A percentile compares a stretch with the other conserved stretches of the same genome.
phyloP scores from a whole-genome alignment of 2,888 invertebrate species.

The Zygogramma bicolorata region DNA sequence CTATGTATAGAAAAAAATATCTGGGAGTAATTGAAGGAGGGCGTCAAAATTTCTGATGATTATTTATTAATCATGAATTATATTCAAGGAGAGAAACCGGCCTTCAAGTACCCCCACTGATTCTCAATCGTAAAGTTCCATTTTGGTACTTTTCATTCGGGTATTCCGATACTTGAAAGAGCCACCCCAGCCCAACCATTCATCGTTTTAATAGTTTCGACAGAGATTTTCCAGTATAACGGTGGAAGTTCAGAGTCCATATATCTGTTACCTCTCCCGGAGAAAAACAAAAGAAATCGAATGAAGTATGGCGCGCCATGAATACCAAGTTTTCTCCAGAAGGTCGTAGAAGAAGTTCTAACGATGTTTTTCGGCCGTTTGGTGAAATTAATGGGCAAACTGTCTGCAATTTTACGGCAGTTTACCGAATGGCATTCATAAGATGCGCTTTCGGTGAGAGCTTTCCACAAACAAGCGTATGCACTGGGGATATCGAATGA shows the following conservation, averaged over 20 bases:
- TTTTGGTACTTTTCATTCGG: too few species aligned
- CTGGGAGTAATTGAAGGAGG: too few species aligned
- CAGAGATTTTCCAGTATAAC: neutral
- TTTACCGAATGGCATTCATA: neutral
- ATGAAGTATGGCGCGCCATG: neutral
- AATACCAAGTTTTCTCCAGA: neutral
- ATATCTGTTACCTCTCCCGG: neutral
- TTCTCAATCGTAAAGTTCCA: too few species aligned
- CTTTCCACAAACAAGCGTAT: neutral
- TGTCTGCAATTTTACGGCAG: neutral
- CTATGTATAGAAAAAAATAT: too few species aligned
- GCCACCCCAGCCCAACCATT: too few species aligned
- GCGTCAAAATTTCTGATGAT: too few species aligned
- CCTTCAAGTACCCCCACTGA: too few species aligned
- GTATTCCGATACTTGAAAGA: too few species aligned
- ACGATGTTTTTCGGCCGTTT: neutral
- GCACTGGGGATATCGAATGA: neutral
- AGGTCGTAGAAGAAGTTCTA: neutral
- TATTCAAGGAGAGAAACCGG: too few species aligned
- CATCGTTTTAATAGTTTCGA: neutral
- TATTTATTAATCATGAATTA: too few species aligned
- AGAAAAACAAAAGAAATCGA: neutral
- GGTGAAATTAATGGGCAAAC: neutral
- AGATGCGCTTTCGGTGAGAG: neutral
- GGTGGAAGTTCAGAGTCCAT: neutral